Percentiles rank a stretch among this genome's conserved stretches.
Evolutionary conservation across 2,797 vertebrate species (phyloP).

Genomic region (Gymnopithys bicolor): DNA sequence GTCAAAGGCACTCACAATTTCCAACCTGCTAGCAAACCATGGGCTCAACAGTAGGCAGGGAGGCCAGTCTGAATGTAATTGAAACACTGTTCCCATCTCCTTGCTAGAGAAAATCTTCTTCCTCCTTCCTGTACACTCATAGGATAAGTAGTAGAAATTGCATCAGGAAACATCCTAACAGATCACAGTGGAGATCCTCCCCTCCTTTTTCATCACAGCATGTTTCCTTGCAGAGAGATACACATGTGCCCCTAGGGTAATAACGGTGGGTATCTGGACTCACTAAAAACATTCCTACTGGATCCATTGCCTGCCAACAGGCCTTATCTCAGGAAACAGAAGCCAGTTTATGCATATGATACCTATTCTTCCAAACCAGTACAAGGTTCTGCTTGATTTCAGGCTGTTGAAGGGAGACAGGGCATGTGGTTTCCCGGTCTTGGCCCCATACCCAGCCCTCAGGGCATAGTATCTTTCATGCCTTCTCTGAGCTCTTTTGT

Average conservation of each 20-base stretch:
- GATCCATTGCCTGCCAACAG: accelerated
- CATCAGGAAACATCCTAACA: background rate
- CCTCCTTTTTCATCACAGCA: background rate
- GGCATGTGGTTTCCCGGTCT: background rate
- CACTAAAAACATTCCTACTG: background rate
- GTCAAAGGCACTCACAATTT: background rate
- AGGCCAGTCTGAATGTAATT: background rate
- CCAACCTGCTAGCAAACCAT: background rate
- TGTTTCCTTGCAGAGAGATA: accelerated
- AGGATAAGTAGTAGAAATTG: background rate
- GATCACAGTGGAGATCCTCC: background rate
- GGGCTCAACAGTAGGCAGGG: accelerated
- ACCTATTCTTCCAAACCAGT: background rate
- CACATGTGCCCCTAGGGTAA: background rate
- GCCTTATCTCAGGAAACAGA: background rate
- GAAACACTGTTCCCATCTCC: background rate
- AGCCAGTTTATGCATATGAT: background rate
- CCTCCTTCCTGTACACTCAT: background rate
- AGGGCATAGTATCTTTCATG: background rate
- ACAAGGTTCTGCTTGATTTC: background rate
- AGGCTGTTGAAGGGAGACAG: background rate
- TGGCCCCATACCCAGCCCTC: background rate
- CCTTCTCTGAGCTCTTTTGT: background rate
- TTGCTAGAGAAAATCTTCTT: background rate
- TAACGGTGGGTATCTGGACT: background rate